These are phyloP conservation scores for Drosophila crucigera DNA, from an alignment of 2,888 invertebrate species.

Conservation along the genomic window DNA sequence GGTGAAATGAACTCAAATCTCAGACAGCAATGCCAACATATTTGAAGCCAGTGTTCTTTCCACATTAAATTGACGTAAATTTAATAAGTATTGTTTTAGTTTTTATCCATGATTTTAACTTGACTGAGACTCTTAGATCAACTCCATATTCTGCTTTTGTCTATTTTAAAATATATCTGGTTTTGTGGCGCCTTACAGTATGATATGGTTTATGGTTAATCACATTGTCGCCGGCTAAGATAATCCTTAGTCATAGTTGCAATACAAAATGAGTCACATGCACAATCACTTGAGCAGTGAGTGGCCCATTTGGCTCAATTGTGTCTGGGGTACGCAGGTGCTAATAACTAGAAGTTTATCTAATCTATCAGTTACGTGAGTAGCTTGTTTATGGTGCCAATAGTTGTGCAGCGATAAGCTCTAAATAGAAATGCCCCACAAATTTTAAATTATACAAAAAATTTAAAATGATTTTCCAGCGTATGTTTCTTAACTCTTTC, in stretches of 20 bases:
- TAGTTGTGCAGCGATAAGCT: slow-evolving; percentile 10
- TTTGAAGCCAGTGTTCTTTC: neutral
- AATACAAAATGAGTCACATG: slow-evolving; percentile 44
- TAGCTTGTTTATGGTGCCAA: slow-evolving; percentile 43
- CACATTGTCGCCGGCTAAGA: neutral
- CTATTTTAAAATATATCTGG: neutral
- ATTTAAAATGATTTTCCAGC: neutral
- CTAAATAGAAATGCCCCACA: neutral
- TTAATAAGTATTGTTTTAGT: neutral
- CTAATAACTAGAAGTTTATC: slow-evolving; percentile 44
- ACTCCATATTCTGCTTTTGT: neutral
- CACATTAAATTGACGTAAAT: neutral
- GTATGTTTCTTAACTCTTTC: no score
- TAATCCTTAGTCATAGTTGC: slow-evolving; percentile 8
- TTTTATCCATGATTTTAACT: neutral
- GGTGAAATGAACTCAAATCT: neutral
- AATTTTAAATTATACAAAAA: neutral
- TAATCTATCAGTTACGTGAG: slow-evolving; percentile 40
- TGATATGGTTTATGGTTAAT: neutral
- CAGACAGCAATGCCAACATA: neutral
- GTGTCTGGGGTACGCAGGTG: slow-evolving; percentile 40
- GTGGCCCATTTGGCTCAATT: slow-evolving; percentile 10
- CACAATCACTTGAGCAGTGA: neutral
- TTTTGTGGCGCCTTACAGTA: neutral
- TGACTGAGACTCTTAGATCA: neutral